Conservation (phyloP, 1,140 invertebrate genomes). For the Daktulosphaira vitifoliae region DNA sequence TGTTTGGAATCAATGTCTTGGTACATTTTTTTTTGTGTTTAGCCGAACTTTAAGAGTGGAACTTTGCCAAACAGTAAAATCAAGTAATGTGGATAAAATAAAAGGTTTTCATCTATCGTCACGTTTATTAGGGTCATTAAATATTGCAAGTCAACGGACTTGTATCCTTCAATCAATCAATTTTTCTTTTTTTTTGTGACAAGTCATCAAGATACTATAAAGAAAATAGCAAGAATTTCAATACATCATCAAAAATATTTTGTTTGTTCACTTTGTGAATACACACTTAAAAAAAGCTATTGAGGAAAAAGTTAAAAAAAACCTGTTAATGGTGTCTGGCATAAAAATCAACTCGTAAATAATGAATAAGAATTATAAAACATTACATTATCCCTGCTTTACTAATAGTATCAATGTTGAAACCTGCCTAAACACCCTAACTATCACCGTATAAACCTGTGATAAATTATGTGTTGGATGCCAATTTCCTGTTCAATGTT, state of each 20-base stretch:
- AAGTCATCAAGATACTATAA: not conserved
- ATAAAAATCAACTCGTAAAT: constrained; percentile 17
- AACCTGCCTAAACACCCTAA: too few species aligned
- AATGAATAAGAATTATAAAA: too few species aligned
- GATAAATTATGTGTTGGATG: too few species aligned
- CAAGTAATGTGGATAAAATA: constrained; percentile 2
- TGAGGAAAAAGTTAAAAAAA: not conserved
- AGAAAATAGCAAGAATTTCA: constrained; percentile 1
- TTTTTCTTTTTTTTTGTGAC: not conserved
- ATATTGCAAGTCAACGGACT: constrained; percentile 22
- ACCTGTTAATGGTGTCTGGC: not conserved
- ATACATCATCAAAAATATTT: constrained; percentile 22
- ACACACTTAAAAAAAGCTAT: too few species aligned
- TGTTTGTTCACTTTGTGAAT: not conserved
- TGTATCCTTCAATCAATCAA: constrained; percentile 16
- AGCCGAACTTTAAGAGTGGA: not conserved
- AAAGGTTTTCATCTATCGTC: not conserved
- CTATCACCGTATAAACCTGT: too few species aligned
- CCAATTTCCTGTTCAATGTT: too few species aligned
- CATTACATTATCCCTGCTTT: too few species aligned
- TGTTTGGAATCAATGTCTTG: constrained; percentile 26
- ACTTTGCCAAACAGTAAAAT: not conserved
- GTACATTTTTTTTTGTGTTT: not conserved
- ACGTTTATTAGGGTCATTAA: constrained; percentile 24
- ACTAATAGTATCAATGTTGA: too few species aligned